These are phyloP conservation scores for Boloria euphrosyne DNA, from an alignment of 2,888 invertebrate species.

Conservation along the genomic window DNA sequence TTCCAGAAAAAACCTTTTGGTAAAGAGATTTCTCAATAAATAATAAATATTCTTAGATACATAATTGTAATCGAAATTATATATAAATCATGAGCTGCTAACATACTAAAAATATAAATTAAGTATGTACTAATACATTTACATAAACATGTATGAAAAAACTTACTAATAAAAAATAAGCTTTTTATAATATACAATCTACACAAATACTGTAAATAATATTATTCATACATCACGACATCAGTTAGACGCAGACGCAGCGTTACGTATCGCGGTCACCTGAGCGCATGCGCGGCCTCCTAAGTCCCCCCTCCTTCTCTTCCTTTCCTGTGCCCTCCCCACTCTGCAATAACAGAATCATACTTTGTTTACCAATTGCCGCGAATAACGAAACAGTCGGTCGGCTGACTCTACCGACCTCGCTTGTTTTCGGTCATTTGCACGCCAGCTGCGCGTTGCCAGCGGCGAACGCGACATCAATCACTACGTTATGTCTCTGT, in stretches of 20 bases:
- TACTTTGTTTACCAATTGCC: slow-evolving; percentile 79
- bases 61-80: too few relatives aligned
- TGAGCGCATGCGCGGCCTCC: slow-evolving; percentile 92
- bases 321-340: slow-evolving; percentile 81
- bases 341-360: slow-evolving; percentile 61
- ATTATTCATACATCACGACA: slow-evolving; percentile 10
- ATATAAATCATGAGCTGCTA: too few relatives aligned
- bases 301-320: slow-evolving; percentile 84
- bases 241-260: slow-evolving; percentile 84
- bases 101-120: too few relatives aligned
- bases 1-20: too few relatives aligned
- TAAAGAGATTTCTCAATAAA: too few relatives aligned
- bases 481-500: slow-evolving; percentile 76
- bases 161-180: too few relatives aligned
- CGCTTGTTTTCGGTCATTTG: slow-evolving; percentile 86
- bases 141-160: too few relatives aligned
- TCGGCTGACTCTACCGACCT: slow-evolving; percentile 87
- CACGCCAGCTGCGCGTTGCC: slow-evolving; percentile 71
- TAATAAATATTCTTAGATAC: too few relatives aligned
- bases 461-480: slow-evolving; percentile 72
- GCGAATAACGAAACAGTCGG: slow-evolving; percentile 78
- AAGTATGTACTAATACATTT: too few relatives aligned
- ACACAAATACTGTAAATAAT: not conserved
- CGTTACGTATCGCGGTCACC: slow-evolving; percentile 83
- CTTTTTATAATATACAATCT: not conserved